These are phyloP conservation scores for Loxodonta africana DNA, from an alignment of 2,113 vertebrate species.

Conservation along the genomic window DNA sequence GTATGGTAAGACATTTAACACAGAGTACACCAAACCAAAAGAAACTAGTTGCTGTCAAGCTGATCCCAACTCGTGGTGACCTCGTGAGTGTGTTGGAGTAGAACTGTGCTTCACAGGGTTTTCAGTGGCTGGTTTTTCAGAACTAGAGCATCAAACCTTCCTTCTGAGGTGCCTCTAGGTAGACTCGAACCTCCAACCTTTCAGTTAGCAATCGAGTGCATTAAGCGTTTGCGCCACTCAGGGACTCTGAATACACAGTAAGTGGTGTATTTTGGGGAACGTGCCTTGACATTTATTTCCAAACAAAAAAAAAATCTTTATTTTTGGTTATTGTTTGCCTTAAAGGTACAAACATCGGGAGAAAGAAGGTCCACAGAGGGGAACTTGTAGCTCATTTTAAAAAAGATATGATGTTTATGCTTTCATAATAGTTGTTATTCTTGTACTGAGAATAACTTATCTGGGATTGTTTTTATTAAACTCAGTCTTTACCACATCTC, in stretches of 20 bases:
- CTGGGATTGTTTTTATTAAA: background rate
- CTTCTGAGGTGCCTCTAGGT: background rate
- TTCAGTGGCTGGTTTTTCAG: background rate
- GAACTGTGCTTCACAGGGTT: background rate
- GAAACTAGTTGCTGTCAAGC: background rate
- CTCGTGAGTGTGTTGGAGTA: background rate
- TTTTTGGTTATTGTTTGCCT: background rate
- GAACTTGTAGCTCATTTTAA: slow-evolving; percentile 1
- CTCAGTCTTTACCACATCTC: background rate
- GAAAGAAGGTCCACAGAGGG: background rate
- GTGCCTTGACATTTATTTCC: background rate
- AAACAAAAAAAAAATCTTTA: background rate
- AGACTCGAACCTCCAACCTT: background rate
- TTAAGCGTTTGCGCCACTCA: background rate
- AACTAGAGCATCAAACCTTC: background rate
- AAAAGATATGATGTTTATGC: background rate
- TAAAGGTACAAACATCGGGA: background rate
- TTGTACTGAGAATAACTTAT: background rate
- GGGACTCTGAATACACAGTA: background rate
- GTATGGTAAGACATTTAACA: background rate
- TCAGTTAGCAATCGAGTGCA: background rate
- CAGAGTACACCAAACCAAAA: background rate
- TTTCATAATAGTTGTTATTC: background rate
- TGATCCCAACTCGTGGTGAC: background rate
- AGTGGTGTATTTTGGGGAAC: background rate